Percentiles rank a stretch among this genome's conserved stretches.
phyloP scores from a whole-genome alignment of 2,888 invertebrate genomes.

The Cotesia congregata region DNA sequence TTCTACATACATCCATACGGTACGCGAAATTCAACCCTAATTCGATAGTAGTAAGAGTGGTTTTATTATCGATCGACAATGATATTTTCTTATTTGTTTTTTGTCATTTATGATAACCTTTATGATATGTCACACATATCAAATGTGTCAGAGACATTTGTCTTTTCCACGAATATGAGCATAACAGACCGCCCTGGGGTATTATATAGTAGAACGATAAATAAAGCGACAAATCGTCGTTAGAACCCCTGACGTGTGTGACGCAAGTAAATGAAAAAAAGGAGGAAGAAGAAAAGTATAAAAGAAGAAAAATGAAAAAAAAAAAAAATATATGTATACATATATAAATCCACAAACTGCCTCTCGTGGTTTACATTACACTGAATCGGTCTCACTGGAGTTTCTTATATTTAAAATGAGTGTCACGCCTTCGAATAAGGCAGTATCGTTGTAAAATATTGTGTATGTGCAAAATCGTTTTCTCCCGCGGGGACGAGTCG shows the following conservation, averaged over 20 bases:
- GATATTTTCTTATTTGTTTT: constrained; percentile 48
- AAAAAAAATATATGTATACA: background rate
- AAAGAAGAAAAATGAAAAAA: constrained; percentile 1
- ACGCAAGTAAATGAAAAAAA: constrained; percentile 1
- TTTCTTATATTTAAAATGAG: constrained; percentile 30
- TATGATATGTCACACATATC: constrained; percentile 53
- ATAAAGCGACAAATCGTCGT: constrained; percentile 56
- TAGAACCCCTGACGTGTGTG: constrained; percentile 31
- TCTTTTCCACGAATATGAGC: constrained; percentile 61
- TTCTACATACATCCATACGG: background rate
- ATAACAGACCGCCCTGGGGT: constrained; percentile 51
- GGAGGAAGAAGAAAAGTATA: background rate
- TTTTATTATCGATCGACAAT: constrained; percentile 56
- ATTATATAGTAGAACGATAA: constrained; percentile 55
- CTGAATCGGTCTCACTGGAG: constrained; percentile 15
- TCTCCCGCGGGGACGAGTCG: constrained; percentile 5
- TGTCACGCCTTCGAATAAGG: constrained; percentile 22
- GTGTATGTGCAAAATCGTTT: constrained; percentile 30
- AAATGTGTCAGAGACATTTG: constrained; percentile 63
- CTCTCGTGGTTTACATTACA: background rate
- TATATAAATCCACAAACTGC: constrained; percentile 7
- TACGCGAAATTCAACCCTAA: constrained; percentile 1
- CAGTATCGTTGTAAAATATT: constrained; percentile 28
- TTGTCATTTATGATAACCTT: constrained; percentile 55
- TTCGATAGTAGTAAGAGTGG: too few species aligned